Evolutionary conservation across 2,113 vertebrate genomes (phyloP), one percentile per base, ranked within the genome.

Genomic region (Propithecus coquereli): DNA sequence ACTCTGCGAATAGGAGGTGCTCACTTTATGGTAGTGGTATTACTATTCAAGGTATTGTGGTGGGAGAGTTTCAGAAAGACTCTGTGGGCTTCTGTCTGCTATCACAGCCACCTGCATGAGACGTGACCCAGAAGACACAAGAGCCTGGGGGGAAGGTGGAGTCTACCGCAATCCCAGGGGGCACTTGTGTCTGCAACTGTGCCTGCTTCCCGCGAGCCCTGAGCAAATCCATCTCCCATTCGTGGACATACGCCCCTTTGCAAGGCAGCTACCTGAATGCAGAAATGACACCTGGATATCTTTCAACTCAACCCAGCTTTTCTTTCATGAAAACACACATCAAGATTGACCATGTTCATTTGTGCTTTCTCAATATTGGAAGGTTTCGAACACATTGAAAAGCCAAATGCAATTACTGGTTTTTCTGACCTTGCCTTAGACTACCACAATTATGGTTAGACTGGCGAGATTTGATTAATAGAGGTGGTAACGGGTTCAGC

Each of bases 131-230:
- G 43, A n/a, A n/a, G 30, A 70, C 22, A 57, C 43, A 76, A 54
- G 17, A 12, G 59, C 34, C 22, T 8, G 34, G 23, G 12, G 76
- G 20, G 27, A 43, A n/a, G 54, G 34, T 18, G 17, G 11, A 37
- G 8, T 27, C 37, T 4, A 54, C 23, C 47, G n/a, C 52, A 18
- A 2, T 34, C 74, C 23, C 61, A 0, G 7, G 37, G 23, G 14
- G 4, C 34, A 50, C 63, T 32, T 3, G 12, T 52, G 23, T 13
- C 45, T 45, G 5, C 7, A 34, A 10, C 43, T 34, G 3, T 3
- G 25, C 18, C 30, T 16, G 52, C 4, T 16, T 5, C 20, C 45
- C 3, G 0, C 6, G 23, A 23, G 40, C 32, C 17, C 40, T 18
- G 74, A 59, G 34, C 34, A 5, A 7, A 40, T 54, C 20, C 7